phyloP scores from a whole-genome alignment of 2,797 vertebrate genomes.

The Echeneis naucrates region DNA sequence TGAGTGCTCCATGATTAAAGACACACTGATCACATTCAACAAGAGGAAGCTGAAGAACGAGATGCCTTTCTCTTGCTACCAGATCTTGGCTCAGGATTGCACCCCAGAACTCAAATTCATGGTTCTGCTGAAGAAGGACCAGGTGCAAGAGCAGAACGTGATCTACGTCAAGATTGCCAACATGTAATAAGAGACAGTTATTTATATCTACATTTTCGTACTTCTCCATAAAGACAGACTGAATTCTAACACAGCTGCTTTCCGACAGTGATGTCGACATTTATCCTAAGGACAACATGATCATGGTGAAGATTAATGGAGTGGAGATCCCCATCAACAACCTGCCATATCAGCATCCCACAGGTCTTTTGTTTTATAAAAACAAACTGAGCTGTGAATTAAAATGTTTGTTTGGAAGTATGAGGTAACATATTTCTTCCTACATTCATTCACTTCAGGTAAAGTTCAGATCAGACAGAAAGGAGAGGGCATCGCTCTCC shows the following conservation, averaged over 20 bases:
- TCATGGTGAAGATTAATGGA: constrained; percentile 82
- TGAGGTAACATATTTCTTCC: neutral
- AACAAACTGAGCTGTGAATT: neutral
- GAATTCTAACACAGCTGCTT: constrained; percentile 20
- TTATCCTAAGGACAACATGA: constrained; percentile 57
- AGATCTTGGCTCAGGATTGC: constrained; percentile 88
- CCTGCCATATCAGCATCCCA: constrained; percentile 75
- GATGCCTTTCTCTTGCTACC: constrained; percentile 84
- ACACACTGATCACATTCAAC: constrained; percentile 73
- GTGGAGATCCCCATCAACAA: constrained; percentile 62
- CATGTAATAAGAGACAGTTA: constrained; percentile 78
- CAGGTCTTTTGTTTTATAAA: constrained; percentile 53
- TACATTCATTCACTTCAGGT: constrained; percentile 55
- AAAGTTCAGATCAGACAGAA: constrained; percentile 70
- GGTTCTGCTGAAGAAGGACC: constrained; percentile 83
- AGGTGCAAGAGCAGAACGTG: constrained; percentile 65
- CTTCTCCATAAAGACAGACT: neutral
- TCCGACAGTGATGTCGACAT: constrained; percentile 84
- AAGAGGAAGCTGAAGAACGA: constrained; percentile 72
- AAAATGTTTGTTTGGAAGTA: constrained; percentile 6
- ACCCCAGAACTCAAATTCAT: constrained; percentile 86
- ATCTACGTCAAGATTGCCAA: constrained; percentile 82
- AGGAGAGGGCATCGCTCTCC: constrained; percentile 77
- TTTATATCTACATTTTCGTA: neutral
- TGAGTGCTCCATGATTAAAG: constrained; percentile 62